A percentile compares a stretch with the other conserved stretches of the same genome.
Conservation (phyloP, 2,113 vertebrate species). For the Nematolebias whitei region DNA sequence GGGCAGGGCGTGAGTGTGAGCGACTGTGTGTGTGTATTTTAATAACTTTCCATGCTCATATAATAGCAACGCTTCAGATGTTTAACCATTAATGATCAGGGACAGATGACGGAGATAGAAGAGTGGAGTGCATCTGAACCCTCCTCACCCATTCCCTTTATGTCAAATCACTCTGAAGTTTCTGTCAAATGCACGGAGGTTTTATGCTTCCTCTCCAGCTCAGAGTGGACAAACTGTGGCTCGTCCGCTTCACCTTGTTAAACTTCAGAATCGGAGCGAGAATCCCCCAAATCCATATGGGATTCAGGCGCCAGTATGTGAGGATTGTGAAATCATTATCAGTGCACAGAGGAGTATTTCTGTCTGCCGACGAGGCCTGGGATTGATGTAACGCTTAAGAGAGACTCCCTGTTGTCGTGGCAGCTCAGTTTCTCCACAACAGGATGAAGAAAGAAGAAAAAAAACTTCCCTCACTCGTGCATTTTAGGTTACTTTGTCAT, state of each 20-base stretch:
- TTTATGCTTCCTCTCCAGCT: constrained; percentile 11
- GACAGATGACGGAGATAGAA: constrained; percentile 69
- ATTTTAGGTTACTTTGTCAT: constrained; percentile 48
- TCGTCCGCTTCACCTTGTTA: constrained; percentile 61
- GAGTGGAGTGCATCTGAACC: constrained; percentile 42
- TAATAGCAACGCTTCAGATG: constrained; percentile 67
- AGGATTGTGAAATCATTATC: constrained; percentile 65
- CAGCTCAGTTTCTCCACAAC: constrained; percentile 38
- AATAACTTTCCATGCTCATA: constrained; percentile 75
- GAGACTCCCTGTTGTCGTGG: constrained; percentile 44
- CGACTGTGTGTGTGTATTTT: constrained; percentile 56
- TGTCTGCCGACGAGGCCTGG: constrained; percentile 45
- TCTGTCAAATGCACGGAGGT: constrained; percentile 24
- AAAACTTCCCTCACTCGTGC: not conserved
- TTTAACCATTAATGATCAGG: constrained; percentile 73
- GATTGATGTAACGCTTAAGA: constrained; percentile 59
- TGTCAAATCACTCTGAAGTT: constrained; percentile 43
- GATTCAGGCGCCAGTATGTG: constrained; percentile 43
- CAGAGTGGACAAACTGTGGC: constrained; percentile 23
- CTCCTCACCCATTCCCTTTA: constrained; percentile 39
- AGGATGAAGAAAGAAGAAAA: constrained; percentile 32
- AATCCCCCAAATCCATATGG: constrained; percentile 61
- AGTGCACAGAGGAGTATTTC: constrained; percentile 45
- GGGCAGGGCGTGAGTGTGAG: constrained; percentile 20
- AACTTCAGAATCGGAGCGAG: constrained; percentile 50